Base-by-base conservation (phyloP, 2,888 invertebrate species). In the Mechanitis messenoides region DNA sequence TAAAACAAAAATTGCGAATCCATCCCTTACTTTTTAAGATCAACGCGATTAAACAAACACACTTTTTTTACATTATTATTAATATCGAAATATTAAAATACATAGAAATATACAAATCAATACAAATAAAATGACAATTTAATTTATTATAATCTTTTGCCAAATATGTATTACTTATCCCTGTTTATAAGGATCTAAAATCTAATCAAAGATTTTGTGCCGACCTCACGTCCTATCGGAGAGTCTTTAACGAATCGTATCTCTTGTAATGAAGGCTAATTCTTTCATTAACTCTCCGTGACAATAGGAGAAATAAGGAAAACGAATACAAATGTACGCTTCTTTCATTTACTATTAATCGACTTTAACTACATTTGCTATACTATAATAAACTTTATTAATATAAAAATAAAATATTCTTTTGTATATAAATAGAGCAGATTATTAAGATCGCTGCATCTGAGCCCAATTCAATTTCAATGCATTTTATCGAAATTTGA, bases 241-340 rank as follows among this genome's bases (percentile, higher is more conserved):
- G 81, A 88, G 85, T 86, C 87, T 90, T 90, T 87, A 87, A 87
- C 87, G 84, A 83, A 85, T 84, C 87, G 85, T 87, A 87, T 88
- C 85, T 84, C 80, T 80, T 79, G 88, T 90, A 89, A 90, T 89
- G 88, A 87, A 89, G 87, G 86, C 89, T 89, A 90, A 90, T 90
- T 90, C 89, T 87, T 89, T 90, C 90, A 90, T 90, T 90, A 90
- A 81, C 83, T 83, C 78, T 76, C 78, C 80, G 88, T 87, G 90
- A 89, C 88, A 88, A 85, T 83, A 81, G 84, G 81, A 83, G 81
- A 84, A 85, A 85, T 83, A 80, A 79, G 74, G 72, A 76, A 82
- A 82, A 84, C 81, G 81, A 84, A 80, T 82, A 88, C 77, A 78
- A 83, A 87, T 81, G 82, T 63, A 64, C 62, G 61, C 55, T 57